These are phyloP conservation scores for Sceliomorpha sp. DNA, from an alignment of 2,888 invertebrate species.

Conservation along the genomic window DNA sequence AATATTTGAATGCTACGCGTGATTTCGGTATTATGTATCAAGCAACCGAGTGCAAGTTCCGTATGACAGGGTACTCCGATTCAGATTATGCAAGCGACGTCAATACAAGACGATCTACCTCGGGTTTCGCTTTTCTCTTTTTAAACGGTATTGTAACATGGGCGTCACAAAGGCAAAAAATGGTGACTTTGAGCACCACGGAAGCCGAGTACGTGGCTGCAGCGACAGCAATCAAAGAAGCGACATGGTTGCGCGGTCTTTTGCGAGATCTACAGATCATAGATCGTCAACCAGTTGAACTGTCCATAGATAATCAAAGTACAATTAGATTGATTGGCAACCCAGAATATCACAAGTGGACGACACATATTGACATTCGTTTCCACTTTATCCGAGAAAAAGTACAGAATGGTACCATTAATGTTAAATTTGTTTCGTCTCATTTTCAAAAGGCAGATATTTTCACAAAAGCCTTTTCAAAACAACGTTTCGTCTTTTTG, in stretches of 20 bases:
- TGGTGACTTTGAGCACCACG: conserved; percentile 26
- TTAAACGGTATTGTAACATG: conserved; percentile 17
- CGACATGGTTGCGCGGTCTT: conserved; percentile 16
- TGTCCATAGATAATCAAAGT: conserved; percentile 27
- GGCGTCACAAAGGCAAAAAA: conserved; percentile 26
- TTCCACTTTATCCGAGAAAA: conserved; percentile 22
- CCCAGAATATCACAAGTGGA: conserved; percentile 24
- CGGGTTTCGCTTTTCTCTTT: conserved; percentile 44
- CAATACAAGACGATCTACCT: conserved; percentile 50
- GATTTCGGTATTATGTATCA: conserved; percentile 43
- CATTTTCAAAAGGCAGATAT: conserved; percentile 14
- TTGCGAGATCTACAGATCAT: conserved; percentile 11
- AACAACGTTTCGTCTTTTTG: conserved; percentile 7
- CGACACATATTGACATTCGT: conserved; percentile 18
- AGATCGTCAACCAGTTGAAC: not conserved
- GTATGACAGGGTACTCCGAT: conserved; percentile 40
- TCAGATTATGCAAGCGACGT: conserved; percentile 52
- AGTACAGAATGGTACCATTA: conserved; percentile 5
- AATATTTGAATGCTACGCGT: conserved; percentile 28
- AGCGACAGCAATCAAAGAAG: conserved; percentile 18
- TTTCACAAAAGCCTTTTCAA: conserved; percentile 10
- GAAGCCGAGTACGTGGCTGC: conserved; percentile 31
- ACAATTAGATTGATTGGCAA: conserved; percentile 11
- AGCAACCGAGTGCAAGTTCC: conserved; percentile 23
- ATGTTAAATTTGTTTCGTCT: conserved; percentile 9